Percentiles rank a stretch among this genome's conserved stretches.
These are phyloP conservation scores for Watersipora subatra DNA, from an alignment of 1,140 invertebrate genomes.

Conservation along the genomic window DNA sequence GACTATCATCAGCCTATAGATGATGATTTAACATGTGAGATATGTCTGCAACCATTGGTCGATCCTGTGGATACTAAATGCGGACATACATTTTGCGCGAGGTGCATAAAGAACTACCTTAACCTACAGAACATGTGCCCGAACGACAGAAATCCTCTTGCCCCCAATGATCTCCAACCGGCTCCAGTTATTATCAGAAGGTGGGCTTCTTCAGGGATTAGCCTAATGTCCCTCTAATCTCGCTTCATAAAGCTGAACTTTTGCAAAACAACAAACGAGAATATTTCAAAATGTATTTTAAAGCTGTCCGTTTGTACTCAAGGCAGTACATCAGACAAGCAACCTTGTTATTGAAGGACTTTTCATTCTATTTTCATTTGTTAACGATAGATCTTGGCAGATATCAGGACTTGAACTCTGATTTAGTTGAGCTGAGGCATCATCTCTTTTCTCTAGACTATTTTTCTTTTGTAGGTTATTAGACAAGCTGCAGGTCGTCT, in stretches of 20 bases:
- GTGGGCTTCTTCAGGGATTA: constrained; percentile 22
- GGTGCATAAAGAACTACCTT: constrained; percentile 39
- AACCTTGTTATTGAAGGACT: too few species aligned
- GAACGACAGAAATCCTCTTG: constrained; percentile 28
- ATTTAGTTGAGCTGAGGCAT: too few species aligned
- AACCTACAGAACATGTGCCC: constrained; percentile 37
- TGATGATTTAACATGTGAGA: constrained; percentile 44
- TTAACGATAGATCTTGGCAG: too few species aligned
- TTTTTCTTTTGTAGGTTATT: constrained; percentile 34
- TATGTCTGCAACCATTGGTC: constrained; percentile 41
- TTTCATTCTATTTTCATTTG: too few species aligned
- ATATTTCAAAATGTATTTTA: too few species aligned
- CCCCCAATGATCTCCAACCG: constrained; percentile 26
- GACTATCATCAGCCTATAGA: constrained; percentile 45
- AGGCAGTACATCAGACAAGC: too few species aligned
- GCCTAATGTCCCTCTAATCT: not conserved
- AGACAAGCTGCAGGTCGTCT: constrained; percentile 43
- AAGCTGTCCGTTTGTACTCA: too few species aligned
- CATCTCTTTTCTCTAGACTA: too few species aligned
- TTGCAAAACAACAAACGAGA: too few species aligned
- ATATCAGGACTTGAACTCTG: too few species aligned
- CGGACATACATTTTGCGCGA: constrained; percentile 45
- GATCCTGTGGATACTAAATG: constrained; percentile 43
- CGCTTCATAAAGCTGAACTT: too few species aligned
- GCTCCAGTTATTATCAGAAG: constrained; percentile 38